Percentiles rank a stretch among this genome's conserved stretches.
Conservation (phyloP, 2,113 vertebrate species). For the Mixornis gularis region DNA sequence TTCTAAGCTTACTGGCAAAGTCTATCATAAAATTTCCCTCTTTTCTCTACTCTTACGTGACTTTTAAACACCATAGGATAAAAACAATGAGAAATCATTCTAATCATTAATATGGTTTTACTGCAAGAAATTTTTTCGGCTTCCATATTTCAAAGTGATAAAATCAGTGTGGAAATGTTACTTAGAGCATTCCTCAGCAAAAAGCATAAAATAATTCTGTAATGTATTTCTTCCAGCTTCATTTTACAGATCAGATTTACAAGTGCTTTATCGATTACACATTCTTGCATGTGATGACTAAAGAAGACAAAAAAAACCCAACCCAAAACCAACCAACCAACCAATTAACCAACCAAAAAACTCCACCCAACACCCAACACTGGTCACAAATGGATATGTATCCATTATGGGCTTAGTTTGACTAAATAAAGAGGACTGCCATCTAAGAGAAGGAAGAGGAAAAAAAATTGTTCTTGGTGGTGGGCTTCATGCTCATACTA, state of each 20-base stretch:
- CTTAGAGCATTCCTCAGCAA: background rate
- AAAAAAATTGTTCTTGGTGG: background rate
- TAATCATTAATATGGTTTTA: background rate
- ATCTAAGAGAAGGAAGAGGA: background rate
- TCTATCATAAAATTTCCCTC: background rate
- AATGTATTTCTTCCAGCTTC: background rate
- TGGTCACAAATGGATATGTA: background rate
- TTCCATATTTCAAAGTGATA: background rate
- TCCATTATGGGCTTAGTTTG: background rate
- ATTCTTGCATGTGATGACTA: background rate
- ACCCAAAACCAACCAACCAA: background rate
- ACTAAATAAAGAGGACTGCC: background rate
- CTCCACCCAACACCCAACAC: background rate
- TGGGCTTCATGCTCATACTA: background rate
- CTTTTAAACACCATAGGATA: background rate
- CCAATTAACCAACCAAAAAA: background rate
- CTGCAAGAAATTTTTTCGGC: background rate
- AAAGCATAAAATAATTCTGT: background rate
- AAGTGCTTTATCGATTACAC: background rate
- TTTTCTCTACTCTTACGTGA: background rate
- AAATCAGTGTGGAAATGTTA: background rate
- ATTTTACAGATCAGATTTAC: conserved; percentile 29
- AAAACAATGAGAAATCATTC: background rate
- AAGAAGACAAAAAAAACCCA: background rate
- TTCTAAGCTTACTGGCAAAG: background rate